These are phyloP conservation scores for Epirrhoe tristata DNA, from an alignment of 2,888 invertebrate species.

Conservation along the genomic window DNA sequence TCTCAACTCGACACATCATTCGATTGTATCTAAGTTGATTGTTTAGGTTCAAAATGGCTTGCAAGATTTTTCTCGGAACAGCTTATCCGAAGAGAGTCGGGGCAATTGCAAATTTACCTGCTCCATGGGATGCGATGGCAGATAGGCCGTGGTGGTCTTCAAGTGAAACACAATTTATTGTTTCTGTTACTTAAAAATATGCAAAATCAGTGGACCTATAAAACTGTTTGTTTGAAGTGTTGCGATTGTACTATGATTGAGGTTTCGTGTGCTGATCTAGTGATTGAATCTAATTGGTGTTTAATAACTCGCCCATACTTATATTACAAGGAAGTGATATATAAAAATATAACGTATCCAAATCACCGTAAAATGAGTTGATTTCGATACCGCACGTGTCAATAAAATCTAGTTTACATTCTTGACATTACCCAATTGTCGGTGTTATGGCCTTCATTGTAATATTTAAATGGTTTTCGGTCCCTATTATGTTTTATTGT, in stretches of 20 bases:
- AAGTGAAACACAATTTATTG: constrained; percentile 45
- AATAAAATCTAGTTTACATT: constrained; percentile 32
- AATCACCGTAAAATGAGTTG: constrained; percentile 14
- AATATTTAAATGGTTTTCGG: constrained; percentile 39
- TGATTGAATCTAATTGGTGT: constrained; percentile 22
- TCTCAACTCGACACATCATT: constrained; percentile 35
- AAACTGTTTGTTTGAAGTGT: background rate
- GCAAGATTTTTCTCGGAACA: constrained; percentile 52
- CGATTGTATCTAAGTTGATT: constrained; percentile 43
- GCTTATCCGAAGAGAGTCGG: constrained; percentile 56
- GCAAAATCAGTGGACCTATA: background rate
- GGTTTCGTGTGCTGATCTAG: constrained; percentile 5
- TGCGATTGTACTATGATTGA: constrained; percentile 21
- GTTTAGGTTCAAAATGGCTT: constrained; percentile 57
- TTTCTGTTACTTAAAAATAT: constrained; percentile 47
- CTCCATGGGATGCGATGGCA: constrained; percentile 58
- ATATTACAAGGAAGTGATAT: constrained; percentile 30
- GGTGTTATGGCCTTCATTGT: constrained; percentile 40
- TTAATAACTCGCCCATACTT: constrained; percentile 13
- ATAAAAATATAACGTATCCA: constrained; percentile 27
- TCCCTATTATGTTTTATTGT: constrained; percentile 45
- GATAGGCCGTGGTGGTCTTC: constrained; percentile 49
- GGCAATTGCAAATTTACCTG: constrained; percentile 75
- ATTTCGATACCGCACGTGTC: constrained; percentile 33
- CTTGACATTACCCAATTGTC: constrained; percentile 35